phyloP scores from a whole-genome alignment of 2,888 invertebrate species.

The Pandemis heparana region DNA sequence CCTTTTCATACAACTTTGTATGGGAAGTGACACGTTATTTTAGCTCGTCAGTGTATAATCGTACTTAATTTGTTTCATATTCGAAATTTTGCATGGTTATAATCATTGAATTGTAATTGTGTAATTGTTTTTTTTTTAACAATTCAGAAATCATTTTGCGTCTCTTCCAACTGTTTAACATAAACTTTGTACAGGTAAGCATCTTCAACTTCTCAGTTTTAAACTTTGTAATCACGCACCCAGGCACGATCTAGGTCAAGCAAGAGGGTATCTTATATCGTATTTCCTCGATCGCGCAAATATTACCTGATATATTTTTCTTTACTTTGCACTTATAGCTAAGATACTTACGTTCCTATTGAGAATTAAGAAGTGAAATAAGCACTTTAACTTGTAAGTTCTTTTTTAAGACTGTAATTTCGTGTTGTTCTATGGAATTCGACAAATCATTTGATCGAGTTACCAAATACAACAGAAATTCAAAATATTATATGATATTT shows the following conservation, averaged over 20 bases:
- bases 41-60: no score
- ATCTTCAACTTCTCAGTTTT: not conserved
- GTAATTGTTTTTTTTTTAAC: no score
- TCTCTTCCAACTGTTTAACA: not conserved
- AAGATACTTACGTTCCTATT: not conserved
- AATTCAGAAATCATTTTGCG: not conserved
- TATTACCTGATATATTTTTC: slow-evolving; percentile 4
- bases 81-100: no score
- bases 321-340: slow-evolving; percentile 1
- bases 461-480: no score
- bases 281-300: not conserved
- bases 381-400: not conserved
- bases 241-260: not conserved
- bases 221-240: not conserved
- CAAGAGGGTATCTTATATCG: not conserved
- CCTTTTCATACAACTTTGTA: no score
- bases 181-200: not conserved
- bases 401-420: no score
- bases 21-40: no score
- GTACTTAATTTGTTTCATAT: no score
- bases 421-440: no score
- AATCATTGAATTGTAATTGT: no score
- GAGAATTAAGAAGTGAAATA: not conserved
- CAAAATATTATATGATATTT: no score
- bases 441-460: no score